phyloP scores from a whole-genome alignment of 2,113 vertebrate species.

The Gymnorhina tibicen region DNA sequence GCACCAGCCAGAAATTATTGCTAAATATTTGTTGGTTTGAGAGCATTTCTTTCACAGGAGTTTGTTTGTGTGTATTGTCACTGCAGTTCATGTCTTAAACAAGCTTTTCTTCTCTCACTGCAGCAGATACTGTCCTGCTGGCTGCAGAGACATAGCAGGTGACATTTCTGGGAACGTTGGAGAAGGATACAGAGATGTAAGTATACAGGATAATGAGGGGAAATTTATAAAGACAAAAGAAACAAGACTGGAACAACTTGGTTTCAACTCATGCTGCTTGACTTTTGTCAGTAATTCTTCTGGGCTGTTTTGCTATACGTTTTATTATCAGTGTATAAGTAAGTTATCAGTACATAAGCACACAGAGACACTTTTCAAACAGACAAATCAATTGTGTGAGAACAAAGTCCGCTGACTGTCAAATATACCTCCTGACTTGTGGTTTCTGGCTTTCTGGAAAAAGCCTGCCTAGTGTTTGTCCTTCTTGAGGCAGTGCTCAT shows the following conservation, averaged over 20 bases:
- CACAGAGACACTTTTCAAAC: not conserved
- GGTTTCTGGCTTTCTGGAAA: not conserved
- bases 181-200: constrained; percentile 88
- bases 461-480: not conserved
- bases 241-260: not conserved
- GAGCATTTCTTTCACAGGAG: not conserved
- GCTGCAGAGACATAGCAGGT: constrained; percentile 81
- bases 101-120: not conserved
- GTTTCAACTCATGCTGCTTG: not conserved
- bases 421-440: not conserved
- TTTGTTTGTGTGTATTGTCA: not conserved
- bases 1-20: not conserved
- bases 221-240: not conserved
- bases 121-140: constrained; percentile 88
- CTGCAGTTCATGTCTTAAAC: not conserved
- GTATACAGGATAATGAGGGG: constrained; percentile 23
- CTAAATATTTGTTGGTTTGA: not conserved
- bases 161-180: constrained; percentile 81
- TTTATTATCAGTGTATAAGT: not conserved
- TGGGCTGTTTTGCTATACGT: not conserved
- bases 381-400: not conserved
- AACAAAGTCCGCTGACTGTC: constrained; percentile 23
- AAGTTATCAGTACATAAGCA: constrained; percentile 8
- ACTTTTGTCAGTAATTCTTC: not conserved
- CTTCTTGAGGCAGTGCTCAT: not conserved